Evolutionary conservation across 2,797 vertebrate species (phyloP).

Genomic region (Podargus strigoides): DNA sequence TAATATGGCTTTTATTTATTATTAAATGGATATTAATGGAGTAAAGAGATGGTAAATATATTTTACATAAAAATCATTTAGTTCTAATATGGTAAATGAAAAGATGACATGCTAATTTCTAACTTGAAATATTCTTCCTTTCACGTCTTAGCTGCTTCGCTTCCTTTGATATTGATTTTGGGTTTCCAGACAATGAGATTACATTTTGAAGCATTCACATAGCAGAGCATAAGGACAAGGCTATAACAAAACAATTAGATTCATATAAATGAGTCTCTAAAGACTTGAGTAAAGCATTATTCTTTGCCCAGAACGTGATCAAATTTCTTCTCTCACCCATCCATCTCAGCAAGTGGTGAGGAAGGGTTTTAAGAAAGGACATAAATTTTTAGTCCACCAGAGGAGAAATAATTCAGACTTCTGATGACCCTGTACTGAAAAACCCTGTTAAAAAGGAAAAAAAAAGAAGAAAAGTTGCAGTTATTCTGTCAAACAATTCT

Average conservation of each 20-base stretch:
- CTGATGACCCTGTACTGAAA: not conserved
- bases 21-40: slow-evolving; percentile 9
- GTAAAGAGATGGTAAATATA: slow-evolving; percentile 9
- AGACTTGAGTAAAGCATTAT: not conserved
- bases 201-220: slow-evolving; percentile 30
- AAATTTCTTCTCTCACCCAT: not conserved
- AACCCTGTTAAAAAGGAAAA: not conserved
- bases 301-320: not conserved
- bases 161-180: slow-evolving; percentile 57
- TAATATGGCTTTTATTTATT: not conserved
- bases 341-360: not conserved
- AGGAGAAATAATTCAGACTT: not conserved
- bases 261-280: slow-evolving; percentile 11
- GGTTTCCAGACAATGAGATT: slow-evolving; percentile 36
- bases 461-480: not conserved
- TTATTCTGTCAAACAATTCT: not conserved
- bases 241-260: slow-evolving; percentile 46
- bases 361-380: not conserved
- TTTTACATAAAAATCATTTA: slow-evolving; percentile 25
- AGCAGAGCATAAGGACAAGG: slow-evolving; percentile 6
- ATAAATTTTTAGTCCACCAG: not conserved
- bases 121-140: slow-evolving; percentile 40
- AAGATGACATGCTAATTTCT: slow-evolving; percentile 25
- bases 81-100: not conserved
- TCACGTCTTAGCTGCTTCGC: not conserved